phyloP scores from a whole-genome alignment of 64 coral and sea anemone species.

The Porites lutea region DNA sequence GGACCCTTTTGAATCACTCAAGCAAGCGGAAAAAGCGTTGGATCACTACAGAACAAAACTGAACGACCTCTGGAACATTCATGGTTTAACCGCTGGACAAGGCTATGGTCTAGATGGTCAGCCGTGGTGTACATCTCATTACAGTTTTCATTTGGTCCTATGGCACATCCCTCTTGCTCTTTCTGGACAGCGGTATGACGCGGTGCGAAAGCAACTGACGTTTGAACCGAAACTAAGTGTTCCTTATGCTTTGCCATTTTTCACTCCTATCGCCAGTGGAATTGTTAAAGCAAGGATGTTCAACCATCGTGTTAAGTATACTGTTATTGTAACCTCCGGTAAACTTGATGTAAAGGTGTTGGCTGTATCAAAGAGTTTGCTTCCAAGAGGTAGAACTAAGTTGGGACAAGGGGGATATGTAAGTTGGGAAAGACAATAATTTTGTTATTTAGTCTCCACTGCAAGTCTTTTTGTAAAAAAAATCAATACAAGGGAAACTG shows the following conservation, averaged over 20 bases:
- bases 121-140: constrained; percentile 95
- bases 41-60: constrained; percentile 83
- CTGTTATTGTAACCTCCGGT: constrained; percentile 69
- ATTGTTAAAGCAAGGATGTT: constrained; percentile 70
- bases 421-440: constrained; percentile 30
- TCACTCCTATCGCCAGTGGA: constrained; percentile 78
- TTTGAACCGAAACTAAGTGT: constrained; percentile 80
- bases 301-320: neutral
- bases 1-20: constrained; percentile 60
- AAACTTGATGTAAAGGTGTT: constrained; percentile 63
- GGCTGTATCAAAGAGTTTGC: constrained; percentile 47
- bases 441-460: neutral
- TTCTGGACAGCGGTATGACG: constrained; percentile 91
- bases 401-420: constrained; percentile 33
- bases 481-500: no score
- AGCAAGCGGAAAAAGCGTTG: constrained; percentile 81
- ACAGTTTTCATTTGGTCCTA: constrained; percentile 88
- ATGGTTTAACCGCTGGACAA: constrained; percentile 87
- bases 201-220: constrained; percentile 51
- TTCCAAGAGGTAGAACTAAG: constrained; percentile 20
- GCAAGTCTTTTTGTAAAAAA: neutral
- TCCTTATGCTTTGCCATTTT: constrained; percentile 89
- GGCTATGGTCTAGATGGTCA: constrained; percentile 86
- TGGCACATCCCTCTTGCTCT: constrained; percentile 94
- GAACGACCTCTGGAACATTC: constrained; percentile 95